Base-by-base conservation (phyloP, 2,113 vertebrate species). In the Baryphthengus martii region DNA sequence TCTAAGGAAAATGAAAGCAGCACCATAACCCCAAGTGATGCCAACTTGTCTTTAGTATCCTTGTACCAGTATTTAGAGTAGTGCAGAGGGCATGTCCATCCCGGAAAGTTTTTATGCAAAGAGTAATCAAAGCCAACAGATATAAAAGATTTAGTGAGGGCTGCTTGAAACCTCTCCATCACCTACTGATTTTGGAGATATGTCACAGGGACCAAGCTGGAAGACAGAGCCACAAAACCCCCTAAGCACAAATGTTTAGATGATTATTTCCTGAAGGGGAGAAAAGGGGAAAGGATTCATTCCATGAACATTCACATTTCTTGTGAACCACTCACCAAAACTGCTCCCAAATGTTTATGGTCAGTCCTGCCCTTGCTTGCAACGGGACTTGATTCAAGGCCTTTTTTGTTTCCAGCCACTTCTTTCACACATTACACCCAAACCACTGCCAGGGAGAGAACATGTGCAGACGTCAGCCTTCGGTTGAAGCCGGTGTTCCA, bases 331-430 rank as follows among this genome's bases (percentile, higher is more conserved):
- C 62, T 79, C 61, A 44, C 35, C 78, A 42, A 52, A 78, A 83
- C 15, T 59, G 39, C 62, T 74, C 67, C 50, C 50, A 55, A 37
- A 59, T 1, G 0, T 33, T 53, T 50, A 33, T 8, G 68, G 78
- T 79, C 87, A 90, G 39, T 87, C 86, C 86, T 87, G 72, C 67
- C 82, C 44, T 78, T 63, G 59, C 77, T 74, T 90, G 50, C 44
- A 39, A 29, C 1, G 19, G 81, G 55, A 17, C 37, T 80, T 14
- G 50, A 75, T 75, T 83, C 78, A 82, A 70, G 61, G 21, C 14
- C 11, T 50, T 52, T 52, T 87, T 44, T 56, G 20, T 82, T 92
- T 76, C 68, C 89, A 59, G 67, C 14, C 31, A 14, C 44, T 91
- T 66, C 28, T 49, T 65, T 74, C 74, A 40, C 33, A 39, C 35